Evolutionary conservation across 1,140 invertebrate species (phyloP).

Genomic region (Ephestia elutella): DNA sequence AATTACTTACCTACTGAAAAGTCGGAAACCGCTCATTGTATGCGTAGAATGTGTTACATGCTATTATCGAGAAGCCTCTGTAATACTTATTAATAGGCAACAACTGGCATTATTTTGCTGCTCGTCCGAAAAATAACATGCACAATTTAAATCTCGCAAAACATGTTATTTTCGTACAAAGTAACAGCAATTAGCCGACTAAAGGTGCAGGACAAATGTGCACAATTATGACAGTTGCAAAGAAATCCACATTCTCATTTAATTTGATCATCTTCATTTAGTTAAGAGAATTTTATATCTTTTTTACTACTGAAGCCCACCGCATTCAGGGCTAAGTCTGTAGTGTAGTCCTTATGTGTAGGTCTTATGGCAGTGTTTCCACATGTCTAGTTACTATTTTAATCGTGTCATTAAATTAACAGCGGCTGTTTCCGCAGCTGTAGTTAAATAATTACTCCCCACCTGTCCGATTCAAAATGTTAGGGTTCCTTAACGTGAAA

Average conservation of each 20-base stretch:
- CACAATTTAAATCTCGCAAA: no score
- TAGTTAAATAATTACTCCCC: slow-evolving; percentile 44
- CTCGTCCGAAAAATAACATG: no score
- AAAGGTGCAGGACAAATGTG: background rate
- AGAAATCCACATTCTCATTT: background rate
- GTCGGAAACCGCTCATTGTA: no score
- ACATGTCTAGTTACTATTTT: slow-evolving; percentile 21
- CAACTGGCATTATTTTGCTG: no score
- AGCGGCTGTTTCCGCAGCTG: slow-evolving; percentile 45
- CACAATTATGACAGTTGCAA: slow-evolving; percentile 26
- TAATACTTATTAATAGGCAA: no score
- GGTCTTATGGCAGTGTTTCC: background rate
- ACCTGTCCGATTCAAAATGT: slow-evolving; percentile 31
- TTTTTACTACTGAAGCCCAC: background rate
- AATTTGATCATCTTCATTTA: background rate
- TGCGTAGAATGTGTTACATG: no score
- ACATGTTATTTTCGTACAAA: background rate
- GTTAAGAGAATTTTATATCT: background rate
- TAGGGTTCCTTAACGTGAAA: slow-evolving; percentile 1
- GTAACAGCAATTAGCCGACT: background rate
- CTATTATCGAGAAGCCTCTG: no score
- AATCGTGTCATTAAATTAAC: slow-evolving; percentile 32
- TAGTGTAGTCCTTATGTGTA: background rate
- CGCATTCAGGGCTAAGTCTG: background rate
- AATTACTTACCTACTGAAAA: no score